phyloP scores from a whole-genome alignment of 2,888 invertebrate species.

The Leptarthrus brevirostris region DNA sequence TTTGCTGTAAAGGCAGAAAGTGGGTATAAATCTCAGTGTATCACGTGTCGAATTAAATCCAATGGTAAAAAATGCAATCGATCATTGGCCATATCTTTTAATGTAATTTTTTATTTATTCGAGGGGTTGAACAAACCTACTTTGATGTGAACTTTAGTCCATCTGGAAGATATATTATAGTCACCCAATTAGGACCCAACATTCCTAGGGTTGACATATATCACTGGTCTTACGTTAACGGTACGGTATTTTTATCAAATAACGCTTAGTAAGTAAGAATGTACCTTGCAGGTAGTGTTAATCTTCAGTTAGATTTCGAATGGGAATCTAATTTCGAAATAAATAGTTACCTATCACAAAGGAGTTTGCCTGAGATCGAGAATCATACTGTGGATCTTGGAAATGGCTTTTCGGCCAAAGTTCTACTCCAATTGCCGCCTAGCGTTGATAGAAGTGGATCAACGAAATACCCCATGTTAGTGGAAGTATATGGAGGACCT shows the following conservation, averaged over 20 bases:
- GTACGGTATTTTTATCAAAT: too few relatives aligned
- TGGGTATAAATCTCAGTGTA: slow-evolving; percentile 71
- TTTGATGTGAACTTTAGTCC: slow-evolving; percentile 74
- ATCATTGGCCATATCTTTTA: background rate
- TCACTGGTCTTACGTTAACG: slow-evolving; percentile 60
- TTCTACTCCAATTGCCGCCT: slow-evolving; percentile 79
- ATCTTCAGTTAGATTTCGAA: slow-evolving; percentile 58
- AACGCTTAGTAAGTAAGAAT: background rate
- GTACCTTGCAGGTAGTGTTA: background rate
- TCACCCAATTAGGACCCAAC: slow-evolving; percentile 86
- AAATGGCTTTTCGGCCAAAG: slow-evolving; percentile 77
- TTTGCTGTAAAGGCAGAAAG: slow-evolving; percentile 76
- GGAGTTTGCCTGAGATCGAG: slow-evolving; percentile 71
- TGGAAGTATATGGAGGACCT: slow-evolving; percentile 94
- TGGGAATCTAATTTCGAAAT: slow-evolving; percentile 79
- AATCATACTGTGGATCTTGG: slow-evolving; percentile 74
- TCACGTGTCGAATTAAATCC: slow-evolving; percentile 76
- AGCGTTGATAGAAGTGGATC: slow-evolving; percentile 75
- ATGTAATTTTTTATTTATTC: background rate
- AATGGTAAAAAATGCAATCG: slow-evolving; percentile 45
- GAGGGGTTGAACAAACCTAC: slow-evolving; percentile 62
- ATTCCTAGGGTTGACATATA: slow-evolving; percentile 80
- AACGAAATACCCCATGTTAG: slow-evolving; percentile 82
- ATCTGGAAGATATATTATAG: slow-evolving; percentile 75
- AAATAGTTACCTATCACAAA: slow-evolving; percentile 67